Evolutionary conservation across 2,797 vertebrate genomes (phyloP).

Genomic region (Lagorchestes hirsutus): DNA sequence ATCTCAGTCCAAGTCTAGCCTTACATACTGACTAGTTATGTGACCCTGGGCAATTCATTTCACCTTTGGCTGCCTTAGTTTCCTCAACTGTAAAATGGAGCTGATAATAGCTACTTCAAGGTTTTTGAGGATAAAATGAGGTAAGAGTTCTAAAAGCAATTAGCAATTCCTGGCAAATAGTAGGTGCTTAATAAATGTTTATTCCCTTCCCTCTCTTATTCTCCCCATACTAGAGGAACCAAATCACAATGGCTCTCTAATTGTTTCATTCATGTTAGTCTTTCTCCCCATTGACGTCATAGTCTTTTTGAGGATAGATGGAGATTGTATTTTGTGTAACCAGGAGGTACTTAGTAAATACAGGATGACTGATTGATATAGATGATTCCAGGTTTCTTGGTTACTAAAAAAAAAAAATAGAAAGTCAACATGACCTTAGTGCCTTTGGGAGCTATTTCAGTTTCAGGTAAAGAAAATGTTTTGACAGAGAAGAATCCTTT

Average conservation of each 20-base stretch:
- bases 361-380: not conserved
- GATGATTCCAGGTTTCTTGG: not conserved
- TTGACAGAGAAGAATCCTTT: not conserved
- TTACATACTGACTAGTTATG: not conserved
- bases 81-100: too few species aligned
- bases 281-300: not conserved
- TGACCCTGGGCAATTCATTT: too few species aligned
- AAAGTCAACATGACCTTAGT: not conserved
- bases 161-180: not conserved
- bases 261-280: not conserved
- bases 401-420: not conserved
- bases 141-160: not conserved
- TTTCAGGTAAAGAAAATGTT: too few species aligned
- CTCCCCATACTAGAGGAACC: not conserved
- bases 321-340: not conserved
- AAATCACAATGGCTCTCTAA: not conserved
- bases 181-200: not conserved
- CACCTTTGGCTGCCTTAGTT: too few species aligned
- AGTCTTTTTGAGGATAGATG: not conserved
- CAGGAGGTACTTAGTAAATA: not conserved
- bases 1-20: not conserved
- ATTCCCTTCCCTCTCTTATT: not conserved
- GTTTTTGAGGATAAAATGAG: not conserved
- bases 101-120: not conserved
- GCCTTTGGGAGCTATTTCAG: not conserved